Percentiles rank a stretch among this genome's conserved stretches.
Conservation (phyloP, 2,888 invertebrate genomes). For the Helobdella robusta region DNA sequence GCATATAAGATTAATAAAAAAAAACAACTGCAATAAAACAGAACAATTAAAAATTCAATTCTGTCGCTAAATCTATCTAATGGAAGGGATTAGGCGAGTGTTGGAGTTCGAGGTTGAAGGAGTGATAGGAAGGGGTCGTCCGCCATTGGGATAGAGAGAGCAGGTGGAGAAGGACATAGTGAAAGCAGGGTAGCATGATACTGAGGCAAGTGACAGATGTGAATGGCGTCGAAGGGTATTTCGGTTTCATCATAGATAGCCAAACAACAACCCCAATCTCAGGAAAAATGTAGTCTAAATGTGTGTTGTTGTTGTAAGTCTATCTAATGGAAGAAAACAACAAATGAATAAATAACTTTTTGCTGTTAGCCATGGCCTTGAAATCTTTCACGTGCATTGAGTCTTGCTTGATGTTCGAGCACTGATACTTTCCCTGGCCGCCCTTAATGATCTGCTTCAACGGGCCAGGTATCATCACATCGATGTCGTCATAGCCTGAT, state of each 20-base stretch:
- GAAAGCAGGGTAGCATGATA: no score
- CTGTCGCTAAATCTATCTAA: neutral
- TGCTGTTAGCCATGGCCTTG: constrained; percentile 63
- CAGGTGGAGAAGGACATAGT: no score
- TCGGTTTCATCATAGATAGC: no score
- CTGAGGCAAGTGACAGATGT: no score
- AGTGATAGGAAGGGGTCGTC: no score
- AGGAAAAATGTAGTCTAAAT: no score
- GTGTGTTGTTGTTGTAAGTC: no score
- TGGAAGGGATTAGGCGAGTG: no score
- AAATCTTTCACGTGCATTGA: constrained; percentile 81
- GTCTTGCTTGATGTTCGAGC: constrained; percentile 90
- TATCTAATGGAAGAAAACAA: neutral
- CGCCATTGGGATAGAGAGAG: no score
- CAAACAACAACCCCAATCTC: no score
- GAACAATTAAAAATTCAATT: neutral
- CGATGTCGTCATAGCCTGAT: constrained; percentile 69
- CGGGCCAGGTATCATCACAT: constrained; percentile 82
- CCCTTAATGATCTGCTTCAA: constrained; percentile 80
- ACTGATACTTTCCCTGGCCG: constrained; percentile 87
- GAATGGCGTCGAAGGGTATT: no score
- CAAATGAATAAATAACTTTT: constrained; percentile 45
- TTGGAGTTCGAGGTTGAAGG: no score
- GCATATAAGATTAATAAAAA: neutral
- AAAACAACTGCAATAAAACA: neutral